A percentile compares a stretch with the other conserved stretches of the same genome.
Evolutionary conservation across 2,888 invertebrate genomes (phyloP).

Genomic region (Eristalis intricaria): DNA sequence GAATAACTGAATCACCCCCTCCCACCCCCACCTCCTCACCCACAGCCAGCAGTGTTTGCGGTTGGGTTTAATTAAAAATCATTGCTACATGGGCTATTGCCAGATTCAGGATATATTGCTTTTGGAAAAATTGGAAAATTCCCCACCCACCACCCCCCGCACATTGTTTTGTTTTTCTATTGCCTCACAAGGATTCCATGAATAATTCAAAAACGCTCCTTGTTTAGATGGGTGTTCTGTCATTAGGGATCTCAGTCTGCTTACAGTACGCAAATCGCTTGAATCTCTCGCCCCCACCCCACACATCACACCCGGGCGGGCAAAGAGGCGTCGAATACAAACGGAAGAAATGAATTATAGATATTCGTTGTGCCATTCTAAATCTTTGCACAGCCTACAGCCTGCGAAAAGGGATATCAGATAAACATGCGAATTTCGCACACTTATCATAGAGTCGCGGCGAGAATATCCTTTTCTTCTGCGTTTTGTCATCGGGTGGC

Average conservation of each 20-base stretch:
- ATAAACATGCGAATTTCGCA: slow-evolving; percentile 72
- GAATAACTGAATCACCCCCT: slow-evolving; percentile 41
- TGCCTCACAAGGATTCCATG: slow-evolving; percentile 53
- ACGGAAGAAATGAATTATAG: slow-evolving; percentile 67
- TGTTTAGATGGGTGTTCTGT: slow-evolving; percentile 69
- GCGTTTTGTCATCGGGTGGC: slow-evolving; percentile 70
- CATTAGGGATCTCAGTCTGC: slow-evolving; percentile 59
- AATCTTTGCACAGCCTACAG: slow-evolving; percentile 49
- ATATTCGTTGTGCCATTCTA: slow-evolving; percentile 66
- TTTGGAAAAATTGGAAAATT: slow-evolving; percentile 54
- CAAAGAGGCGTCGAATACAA: slow-evolving; percentile 33
- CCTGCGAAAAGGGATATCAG: slow-evolving; percentile 64
- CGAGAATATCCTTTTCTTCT: slow-evolving; percentile 67
- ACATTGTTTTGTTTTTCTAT: slow-evolving; percentile 48
- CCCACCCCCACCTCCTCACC: background rate
- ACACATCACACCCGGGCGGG: background rate
- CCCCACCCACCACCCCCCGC: slow-evolving; percentile 56
- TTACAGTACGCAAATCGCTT: slow-evolving; percentile 54
- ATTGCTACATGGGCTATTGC: slow-evolving; percentile 11
- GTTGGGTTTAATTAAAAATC: slow-evolving; percentile 61
- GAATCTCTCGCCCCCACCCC: background rate
- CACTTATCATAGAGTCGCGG: slow-evolving; percentile 67
- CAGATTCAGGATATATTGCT: slow-evolving; percentile 41
- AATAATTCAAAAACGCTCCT: slow-evolving; percentile 67
- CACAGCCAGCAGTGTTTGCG: background rate